Conservation (phyloP, 2,888 invertebrate species). For the Lycia hirtaria region DNA sequence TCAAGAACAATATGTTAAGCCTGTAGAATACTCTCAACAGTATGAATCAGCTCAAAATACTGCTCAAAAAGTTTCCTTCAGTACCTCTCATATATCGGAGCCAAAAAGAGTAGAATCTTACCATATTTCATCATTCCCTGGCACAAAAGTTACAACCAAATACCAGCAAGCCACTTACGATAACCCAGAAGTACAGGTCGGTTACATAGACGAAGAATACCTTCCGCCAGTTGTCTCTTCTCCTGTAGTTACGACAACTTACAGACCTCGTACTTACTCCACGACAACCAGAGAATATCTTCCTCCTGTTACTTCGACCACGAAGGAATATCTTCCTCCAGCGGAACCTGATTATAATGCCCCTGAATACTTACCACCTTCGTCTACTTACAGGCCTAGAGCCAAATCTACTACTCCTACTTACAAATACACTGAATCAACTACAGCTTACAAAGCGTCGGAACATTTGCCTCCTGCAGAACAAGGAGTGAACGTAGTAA, state of each 20-base stretch:
- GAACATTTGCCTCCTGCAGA: slow-evolving; percentile 67
- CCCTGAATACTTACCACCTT: slow-evolving; percentile 52
- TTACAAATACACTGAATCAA: slow-evolving; percentile 58
- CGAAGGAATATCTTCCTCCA: slow-evolving; percentile 36
- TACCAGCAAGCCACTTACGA: slow-evolving; percentile 67
- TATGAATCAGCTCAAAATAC: slow-evolving; percentile 49
- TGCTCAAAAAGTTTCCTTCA: slow-evolving; percentile 55
- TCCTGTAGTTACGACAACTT: slow-evolving; percentile 62
- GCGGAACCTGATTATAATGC: slow-evolving; percentile 49
- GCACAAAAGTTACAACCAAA: slow-evolving; percentile 55
- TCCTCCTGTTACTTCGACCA: slow-evolving; percentile 46
- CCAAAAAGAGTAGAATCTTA: slow-evolving; percentile 65
- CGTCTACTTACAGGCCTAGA: slow-evolving; percentile 55
- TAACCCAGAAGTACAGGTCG: slow-evolving; percentile 72
- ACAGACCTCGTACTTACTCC: slow-evolving; percentile 61
- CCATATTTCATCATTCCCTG: slow-evolving; percentile 64
- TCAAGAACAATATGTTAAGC: slow-evolving; percentile 59
- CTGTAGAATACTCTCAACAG: slow-evolving; percentile 51
- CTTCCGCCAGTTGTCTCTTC: slow-evolving; percentile 69
- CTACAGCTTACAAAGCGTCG: slow-evolving; percentile 60
- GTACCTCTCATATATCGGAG: slow-evolving; percentile 59
- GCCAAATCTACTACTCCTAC: slow-evolving; percentile 61
- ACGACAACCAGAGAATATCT: slow-evolving; percentile 59
- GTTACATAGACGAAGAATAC: slow-evolving; percentile 74
- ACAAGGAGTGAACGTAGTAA: slow-evolving; percentile 49